Evolutionary conservation across 2,113 vertebrate genomes (phyloP).

Genomic region (Psittacus erithacus): DNA sequence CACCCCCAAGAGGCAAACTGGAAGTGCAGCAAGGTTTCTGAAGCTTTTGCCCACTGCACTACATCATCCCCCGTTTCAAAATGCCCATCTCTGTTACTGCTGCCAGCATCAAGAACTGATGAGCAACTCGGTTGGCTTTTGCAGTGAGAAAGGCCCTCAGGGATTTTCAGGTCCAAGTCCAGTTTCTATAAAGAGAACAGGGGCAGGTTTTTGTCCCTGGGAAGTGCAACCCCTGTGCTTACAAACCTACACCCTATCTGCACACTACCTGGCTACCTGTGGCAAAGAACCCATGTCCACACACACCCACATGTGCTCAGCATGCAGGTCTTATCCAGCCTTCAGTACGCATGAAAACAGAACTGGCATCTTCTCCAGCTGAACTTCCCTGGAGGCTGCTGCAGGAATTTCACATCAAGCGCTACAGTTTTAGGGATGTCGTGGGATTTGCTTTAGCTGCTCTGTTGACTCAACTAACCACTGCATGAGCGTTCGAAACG

Average conservation of each 20-base stretch:
- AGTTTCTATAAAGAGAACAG: accelerated
- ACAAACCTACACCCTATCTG: not conserved
- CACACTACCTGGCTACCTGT: not conserved
- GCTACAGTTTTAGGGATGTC: not conserved
- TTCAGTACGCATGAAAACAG: not conserved
- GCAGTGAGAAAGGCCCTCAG: accelerated
- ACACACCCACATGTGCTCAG: not conserved
- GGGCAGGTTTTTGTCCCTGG: not conserved
- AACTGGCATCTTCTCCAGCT: not conserved
- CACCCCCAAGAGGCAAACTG: not conserved
- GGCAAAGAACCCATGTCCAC: not conserved
- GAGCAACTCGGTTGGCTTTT: not conserved
- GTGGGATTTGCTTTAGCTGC: slow-evolving; percentile 33
- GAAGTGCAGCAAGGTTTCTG: not conserved
- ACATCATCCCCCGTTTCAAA: not conserved
- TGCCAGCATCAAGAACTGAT: not conserved
- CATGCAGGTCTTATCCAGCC: not conserved
- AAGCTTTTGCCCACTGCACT: not conserved
- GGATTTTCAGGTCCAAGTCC: not conserved
- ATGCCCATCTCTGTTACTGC: not conserved
- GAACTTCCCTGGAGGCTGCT: not conserved
- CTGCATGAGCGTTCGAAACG: not conserved
- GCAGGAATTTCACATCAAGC: slow-evolving; percentile 2
- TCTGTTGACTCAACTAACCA: slow-evolving; percentile 43
- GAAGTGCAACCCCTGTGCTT: not conserved